phyloP scores from a whole-genome alignment of 2,888 invertebrate genomes.

The Hofmannophila pseudospretella region DNA sequence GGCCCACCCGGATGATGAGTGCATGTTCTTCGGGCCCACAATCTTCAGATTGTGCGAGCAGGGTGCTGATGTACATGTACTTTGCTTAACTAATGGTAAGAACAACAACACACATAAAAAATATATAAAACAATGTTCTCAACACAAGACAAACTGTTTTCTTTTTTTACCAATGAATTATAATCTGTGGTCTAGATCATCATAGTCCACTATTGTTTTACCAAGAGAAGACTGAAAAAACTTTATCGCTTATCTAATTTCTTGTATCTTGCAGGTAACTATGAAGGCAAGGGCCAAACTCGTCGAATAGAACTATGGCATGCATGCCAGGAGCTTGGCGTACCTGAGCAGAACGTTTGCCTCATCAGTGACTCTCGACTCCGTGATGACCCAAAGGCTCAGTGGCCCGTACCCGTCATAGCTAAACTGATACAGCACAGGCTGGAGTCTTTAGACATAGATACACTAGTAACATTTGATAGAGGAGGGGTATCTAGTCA shows the following conservation, averaged over 20 bases:
- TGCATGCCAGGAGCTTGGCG: conserved; percentile 88
- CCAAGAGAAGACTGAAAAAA: too few relatives aligned
- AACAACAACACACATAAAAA: too few relatives aligned
- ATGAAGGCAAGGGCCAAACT: conserved; percentile 77
- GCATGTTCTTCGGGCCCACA: conserved; percentile 98
- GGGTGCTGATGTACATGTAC: conserved; percentile 84
- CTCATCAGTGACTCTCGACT: conserved; percentile 83
- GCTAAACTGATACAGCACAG: conserved; percentile 71
- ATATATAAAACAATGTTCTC: too few relatives aligned
- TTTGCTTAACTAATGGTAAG: conserved; percentile 91
- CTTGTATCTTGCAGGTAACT: conserved; percentile 84
- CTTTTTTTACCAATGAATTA: too few relatives aligned
- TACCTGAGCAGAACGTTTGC: conserved; percentile 86
- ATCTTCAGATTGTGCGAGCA: conserved; percentile 83
- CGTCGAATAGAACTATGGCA: conserved; percentile 89
- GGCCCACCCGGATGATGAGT: conserved; percentile 99
- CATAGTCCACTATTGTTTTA: too few relatives aligned
- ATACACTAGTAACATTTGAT: conserved; percentile 96
- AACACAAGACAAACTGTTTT: too few relatives aligned
- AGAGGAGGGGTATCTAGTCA: conserved; percentile 95
- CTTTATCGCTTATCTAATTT: conserved; percentile 12
- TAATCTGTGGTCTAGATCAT: too few relatives aligned
- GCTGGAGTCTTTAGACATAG: conserved; percentile 85
- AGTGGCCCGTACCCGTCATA: conserved; percentile 81
- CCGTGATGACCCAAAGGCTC: conserved; percentile 85